Evolutionary conservation across 2,888 invertebrate species (phyloP).

Genomic region (Serripes groenlandicus): DNA sequence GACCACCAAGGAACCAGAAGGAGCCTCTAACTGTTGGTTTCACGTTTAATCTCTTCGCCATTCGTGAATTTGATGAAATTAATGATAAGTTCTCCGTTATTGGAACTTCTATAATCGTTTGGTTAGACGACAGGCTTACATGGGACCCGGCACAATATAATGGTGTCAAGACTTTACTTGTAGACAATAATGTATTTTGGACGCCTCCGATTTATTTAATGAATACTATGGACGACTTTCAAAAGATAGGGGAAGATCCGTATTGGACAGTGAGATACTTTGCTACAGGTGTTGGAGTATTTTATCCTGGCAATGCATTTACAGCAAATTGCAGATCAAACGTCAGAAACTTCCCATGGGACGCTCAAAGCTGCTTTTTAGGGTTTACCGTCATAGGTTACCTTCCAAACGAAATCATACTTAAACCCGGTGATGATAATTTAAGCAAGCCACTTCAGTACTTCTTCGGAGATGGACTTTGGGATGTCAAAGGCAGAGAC

Average conservation of each 20-base stretch:
- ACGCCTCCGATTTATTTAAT: background rate
- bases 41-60: background rate
- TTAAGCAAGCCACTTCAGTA: background rate
- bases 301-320: constrained; percentile 8
- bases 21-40: background rate
- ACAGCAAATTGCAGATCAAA: background rate
- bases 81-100: constrained; percentile 13
- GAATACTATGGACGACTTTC: background rate
- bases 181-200: constrained; percentile 14
- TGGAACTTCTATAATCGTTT: background rate
- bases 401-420: background rate
- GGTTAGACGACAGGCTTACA: background rate
- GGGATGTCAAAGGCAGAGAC: background rate
- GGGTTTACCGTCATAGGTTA: background rate
- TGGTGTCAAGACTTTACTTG: background rate
- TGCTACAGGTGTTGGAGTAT: background rate
- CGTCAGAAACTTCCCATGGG: background rate
- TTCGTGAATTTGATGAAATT: constrained; percentile 1
- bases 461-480: background rate
- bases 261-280: constrained; percentile 9
- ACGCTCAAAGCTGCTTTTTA: background rate
- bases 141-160: constrained; percentile 5
- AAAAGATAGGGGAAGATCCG: background rate
- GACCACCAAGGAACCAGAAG: background rate
- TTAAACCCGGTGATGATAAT: background rate